Conservation (phyloP, 2,113 vertebrate genomes). For the Xerus inauris region DNA sequence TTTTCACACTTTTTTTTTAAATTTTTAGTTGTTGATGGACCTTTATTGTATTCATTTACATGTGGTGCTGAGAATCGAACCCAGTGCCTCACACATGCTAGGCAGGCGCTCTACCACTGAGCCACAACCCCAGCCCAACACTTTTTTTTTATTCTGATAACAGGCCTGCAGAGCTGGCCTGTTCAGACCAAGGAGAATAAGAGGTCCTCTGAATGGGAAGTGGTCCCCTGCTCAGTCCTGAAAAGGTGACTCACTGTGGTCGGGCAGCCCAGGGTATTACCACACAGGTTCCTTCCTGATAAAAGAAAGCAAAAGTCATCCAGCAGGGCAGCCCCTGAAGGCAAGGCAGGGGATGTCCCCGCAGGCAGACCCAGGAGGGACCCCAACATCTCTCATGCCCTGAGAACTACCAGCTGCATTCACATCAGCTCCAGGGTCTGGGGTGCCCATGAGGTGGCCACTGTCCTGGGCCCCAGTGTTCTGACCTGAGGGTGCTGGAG, state of each 20-base stretch:
- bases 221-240: background rate
- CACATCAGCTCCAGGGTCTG: background rate
- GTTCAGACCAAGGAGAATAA: background rate
- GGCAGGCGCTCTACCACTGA: no score
- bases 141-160: no score
- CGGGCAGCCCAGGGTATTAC: slow-evolving; percentile 50
- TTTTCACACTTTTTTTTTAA: background rate
- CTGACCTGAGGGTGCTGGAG: background rate
- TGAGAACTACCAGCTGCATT: background rate
- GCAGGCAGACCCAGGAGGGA: background rate
- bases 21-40: no score
- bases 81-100: no score
- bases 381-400: background rate
- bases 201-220: background rate
- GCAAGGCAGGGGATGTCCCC: background rate
- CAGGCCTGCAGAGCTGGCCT: background rate
- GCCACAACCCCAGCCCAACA: no score
- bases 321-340: background rate
- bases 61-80: no score
- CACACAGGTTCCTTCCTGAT: slow-evolving; percentile 30
- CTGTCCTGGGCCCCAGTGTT: no score
- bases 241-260: slow-evolving; percentile 46
- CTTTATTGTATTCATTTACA: no score
- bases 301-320: slow-evolving; percentile 69
- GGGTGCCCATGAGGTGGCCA: background rate